phyloP scores from a whole-genome alignment of 2,888 invertebrate species.

The Odontomyia ornata region DNA sequence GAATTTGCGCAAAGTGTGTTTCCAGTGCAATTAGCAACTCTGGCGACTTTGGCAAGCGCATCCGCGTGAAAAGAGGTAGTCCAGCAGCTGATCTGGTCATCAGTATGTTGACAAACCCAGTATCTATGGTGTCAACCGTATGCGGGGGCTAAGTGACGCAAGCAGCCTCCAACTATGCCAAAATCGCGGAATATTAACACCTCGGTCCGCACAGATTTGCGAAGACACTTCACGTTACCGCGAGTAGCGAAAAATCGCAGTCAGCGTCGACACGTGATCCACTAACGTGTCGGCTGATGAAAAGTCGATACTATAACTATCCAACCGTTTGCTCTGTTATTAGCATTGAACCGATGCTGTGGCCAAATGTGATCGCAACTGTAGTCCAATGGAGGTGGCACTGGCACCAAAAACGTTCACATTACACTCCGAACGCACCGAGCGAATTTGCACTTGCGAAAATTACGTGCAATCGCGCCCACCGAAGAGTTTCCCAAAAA shows the following conservation, averaged over 20 bases:
- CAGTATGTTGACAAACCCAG: neutral
- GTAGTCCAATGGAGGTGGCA: neutral
- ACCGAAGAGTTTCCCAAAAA: neutral
- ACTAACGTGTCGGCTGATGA: neutral
- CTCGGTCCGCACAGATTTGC: neutral
- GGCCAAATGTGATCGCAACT: neutral
- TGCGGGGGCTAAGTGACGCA: neutral
- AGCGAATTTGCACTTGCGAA: neutral
- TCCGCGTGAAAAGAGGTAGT: neutral
- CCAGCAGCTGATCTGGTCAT: neutral
- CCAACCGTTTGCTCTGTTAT: constrained; percentile 1
- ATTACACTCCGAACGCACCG: neutral
- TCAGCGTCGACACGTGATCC: neutral
- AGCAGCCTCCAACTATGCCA: neutral
- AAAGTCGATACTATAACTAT: neutral
- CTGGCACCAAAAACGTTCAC: neutral
- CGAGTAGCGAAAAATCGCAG: neutral
- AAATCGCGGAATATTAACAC: neutral
- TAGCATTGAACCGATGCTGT: neutral
- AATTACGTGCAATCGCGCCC: neutral
- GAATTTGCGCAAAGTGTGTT: neutral
- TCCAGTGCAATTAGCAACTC: neutral
- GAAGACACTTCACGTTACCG: neutral
- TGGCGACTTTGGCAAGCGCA: neutral
- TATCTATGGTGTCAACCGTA: neutral